Conservation (phyloP, 2,113 vertebrate genomes). For the Phoxinus phoxinus region DNA sequence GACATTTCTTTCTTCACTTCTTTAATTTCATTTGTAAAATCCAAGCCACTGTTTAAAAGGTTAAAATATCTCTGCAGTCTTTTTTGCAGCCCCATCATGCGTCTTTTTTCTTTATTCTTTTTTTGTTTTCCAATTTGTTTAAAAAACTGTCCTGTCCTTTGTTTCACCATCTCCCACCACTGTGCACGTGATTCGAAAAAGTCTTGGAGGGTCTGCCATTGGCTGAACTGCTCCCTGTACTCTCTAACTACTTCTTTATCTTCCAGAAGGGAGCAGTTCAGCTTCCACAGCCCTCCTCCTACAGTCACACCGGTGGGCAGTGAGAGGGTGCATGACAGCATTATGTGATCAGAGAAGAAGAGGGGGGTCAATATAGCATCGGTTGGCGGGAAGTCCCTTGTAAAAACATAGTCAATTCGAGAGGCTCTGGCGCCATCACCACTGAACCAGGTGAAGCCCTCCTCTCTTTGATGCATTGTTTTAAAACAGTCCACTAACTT, state of each 20-base stretch:
- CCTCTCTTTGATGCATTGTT: background rate
- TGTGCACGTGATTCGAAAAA: no score
- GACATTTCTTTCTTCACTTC: conserved; percentile 42
- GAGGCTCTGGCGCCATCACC: background rate
- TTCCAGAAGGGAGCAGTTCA: background rate
- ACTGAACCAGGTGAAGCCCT: background rate
- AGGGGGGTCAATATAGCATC: background rate
- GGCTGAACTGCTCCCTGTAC: no score
- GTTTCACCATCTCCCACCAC: conserved; percentile 23
- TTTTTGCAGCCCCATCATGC: background rate
- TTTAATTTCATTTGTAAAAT: conserved; percentile 35
- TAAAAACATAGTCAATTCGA: background rate
- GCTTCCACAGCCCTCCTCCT: conserved; percentile 50
- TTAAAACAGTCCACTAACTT: background rate
- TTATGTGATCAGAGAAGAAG: background rate
- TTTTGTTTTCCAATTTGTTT: background rate
- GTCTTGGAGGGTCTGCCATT: no score
- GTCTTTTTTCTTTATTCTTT: background rate
- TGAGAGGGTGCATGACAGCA: conserved; percentile 41
- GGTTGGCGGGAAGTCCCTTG: background rate
- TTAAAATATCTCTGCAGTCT: background rate
- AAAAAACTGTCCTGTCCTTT: conserved; percentile 13
- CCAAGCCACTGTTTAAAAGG: background rate
- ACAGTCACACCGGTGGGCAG: background rate
- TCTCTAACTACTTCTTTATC: background rate